Evolutionary conservation across 2,113 vertebrate species (phyloP).

Genomic region (Falco punctatus): DNA sequence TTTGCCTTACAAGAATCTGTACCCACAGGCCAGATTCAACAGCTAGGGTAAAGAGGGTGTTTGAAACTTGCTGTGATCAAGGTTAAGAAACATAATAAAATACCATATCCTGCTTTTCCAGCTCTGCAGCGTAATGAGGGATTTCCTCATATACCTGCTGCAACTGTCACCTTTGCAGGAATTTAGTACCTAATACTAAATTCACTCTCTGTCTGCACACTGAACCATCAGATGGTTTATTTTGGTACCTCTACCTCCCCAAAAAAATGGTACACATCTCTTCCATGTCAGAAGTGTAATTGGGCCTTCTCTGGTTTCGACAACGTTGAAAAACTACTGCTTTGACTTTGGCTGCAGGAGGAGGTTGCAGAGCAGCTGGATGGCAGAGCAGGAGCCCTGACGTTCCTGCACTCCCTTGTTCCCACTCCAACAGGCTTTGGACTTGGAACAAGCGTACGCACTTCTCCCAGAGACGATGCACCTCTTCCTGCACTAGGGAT

Average conservation of each 20-base stretch:
- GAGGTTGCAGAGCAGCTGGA: background rate
- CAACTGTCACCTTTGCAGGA: constrained; percentile 32
- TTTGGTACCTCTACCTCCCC: background rate
- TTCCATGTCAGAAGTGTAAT: background rate
- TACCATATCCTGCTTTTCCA: constrained; percentile 55
- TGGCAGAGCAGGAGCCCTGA: background rate
- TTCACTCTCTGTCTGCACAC: background rate
- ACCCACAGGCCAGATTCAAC: constrained; percentile 57
- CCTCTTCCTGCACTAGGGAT: background rate
- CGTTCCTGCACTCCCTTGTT: background rate
- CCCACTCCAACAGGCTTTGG: background rate
- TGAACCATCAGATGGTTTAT: background rate
- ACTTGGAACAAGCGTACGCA: fast-evolving
- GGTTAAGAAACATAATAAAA: constrained; percentile 55
- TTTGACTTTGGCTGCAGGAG: background rate
- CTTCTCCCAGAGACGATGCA: background rate
- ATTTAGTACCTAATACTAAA: background rate
- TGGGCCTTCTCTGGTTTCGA: background rate
- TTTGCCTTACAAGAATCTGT: constrained; percentile 34
- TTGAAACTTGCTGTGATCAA: constrained; percentile 52
- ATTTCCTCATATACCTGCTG: constrained; percentile 54
- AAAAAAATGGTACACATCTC: background rate
- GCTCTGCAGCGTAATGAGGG: constrained; percentile 53
- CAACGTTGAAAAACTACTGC: background rate
- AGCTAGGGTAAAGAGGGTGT: constrained; percentile 17